Percentiles rank a stretch among this genome's conserved stretches.
Conservation (phyloP, 2,888 invertebrate genomes). For the Agapostemon virescens region DNA sequence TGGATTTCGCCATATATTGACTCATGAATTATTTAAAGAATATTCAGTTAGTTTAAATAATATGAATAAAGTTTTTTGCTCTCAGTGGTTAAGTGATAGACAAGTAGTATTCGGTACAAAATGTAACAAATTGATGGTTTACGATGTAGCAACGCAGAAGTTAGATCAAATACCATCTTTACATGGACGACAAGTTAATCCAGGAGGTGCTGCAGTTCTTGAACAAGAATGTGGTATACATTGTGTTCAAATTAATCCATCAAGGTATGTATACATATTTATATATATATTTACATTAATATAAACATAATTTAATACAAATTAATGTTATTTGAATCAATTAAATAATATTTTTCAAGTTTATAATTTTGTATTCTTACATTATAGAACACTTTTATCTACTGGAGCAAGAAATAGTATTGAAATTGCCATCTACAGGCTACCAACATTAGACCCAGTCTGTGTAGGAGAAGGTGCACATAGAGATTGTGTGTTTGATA, state of each 20-base stretch:
- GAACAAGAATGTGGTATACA: constrained; percentile 94
- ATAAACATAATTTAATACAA: no score
- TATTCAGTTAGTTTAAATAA: constrained; percentile 90
- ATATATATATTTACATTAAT: no score
- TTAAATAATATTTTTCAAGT: not conserved
- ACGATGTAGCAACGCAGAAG: constrained; percentile 93
- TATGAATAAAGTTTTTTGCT: constrained; percentile 96
- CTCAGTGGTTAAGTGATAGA: constrained; percentile 96
- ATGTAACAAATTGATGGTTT: constrained; percentile 97
- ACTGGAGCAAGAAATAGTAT: constrained; percentile 96
- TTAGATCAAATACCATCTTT: constrained; percentile 94
- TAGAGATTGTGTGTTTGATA: constrained; percentile 95
- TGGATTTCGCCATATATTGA: constrained; percentile 92
- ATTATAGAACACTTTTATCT: constrained; percentile 88
- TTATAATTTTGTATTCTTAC: constrained; percentile 15
- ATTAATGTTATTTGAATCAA: not conserved
- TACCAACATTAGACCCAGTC: constrained; percentile 97
- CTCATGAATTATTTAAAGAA: constrained; percentile 94
- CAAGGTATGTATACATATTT: constrained; percentile 78
- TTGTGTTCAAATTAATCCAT: constrained; percentile 96
- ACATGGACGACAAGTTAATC: constrained; percentile 84
- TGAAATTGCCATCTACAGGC: constrained; percentile 93
- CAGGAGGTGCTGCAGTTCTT: constrained; percentile 81
- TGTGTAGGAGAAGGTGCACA: constrained; percentile 96
- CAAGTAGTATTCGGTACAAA: constrained; percentile 98